These are phyloP conservation scores for Reinhardtius hippoglossoides DNA, from an alignment of 2,113 vertebrate species.

Conservation along the genomic window DNA sequence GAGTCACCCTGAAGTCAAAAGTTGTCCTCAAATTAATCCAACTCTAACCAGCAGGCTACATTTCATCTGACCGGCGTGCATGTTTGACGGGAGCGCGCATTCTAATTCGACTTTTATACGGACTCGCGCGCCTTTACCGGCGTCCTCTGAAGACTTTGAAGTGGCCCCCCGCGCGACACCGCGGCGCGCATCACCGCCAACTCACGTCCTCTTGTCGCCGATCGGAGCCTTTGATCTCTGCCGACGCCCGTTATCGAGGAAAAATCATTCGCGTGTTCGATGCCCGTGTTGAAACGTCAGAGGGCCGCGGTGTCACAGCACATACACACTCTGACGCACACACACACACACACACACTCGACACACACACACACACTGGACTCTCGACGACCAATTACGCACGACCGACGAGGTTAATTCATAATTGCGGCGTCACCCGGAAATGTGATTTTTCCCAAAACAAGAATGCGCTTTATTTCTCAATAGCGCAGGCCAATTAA, in stretches of 20 bases:
- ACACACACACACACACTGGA: too few relatives aligned
- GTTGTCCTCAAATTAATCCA: background rate
- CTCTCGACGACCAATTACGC: too few relatives aligned
- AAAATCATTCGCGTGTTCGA: constrained; percentile 62
- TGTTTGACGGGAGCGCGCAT: constrained; percentile 39
- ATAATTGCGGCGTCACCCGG: background rate
- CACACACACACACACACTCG: too few relatives aligned
- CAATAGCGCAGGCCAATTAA: too few relatives aligned
- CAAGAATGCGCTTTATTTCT: too few relatives aligned
- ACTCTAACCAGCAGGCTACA: background rate
- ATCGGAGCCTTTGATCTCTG: fast-evolving
- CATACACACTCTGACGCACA: too few relatives aligned
- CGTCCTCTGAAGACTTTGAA: background rate
- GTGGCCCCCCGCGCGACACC: background rate
- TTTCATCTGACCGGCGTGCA: background rate
- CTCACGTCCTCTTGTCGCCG: constrained; percentile 25
- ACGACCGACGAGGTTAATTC: too few relatives aligned
- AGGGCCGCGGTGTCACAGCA: too few relatives aligned
- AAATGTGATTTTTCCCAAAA: background rate
- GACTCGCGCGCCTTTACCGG: constrained; percentile 6
- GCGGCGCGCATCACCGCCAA: constrained; percentile 11
- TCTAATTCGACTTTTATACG: background rate
- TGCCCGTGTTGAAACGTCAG: constrained; percentile 2
- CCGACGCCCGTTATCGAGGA: background rate
- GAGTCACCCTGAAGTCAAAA: background rate